Percentiles rank a stretch among this genome's conserved stretches.
Evolutionary conservation across 2,797 vertebrate species (phyloP).

Genomic region (Acanthiza pusilla): DNA sequence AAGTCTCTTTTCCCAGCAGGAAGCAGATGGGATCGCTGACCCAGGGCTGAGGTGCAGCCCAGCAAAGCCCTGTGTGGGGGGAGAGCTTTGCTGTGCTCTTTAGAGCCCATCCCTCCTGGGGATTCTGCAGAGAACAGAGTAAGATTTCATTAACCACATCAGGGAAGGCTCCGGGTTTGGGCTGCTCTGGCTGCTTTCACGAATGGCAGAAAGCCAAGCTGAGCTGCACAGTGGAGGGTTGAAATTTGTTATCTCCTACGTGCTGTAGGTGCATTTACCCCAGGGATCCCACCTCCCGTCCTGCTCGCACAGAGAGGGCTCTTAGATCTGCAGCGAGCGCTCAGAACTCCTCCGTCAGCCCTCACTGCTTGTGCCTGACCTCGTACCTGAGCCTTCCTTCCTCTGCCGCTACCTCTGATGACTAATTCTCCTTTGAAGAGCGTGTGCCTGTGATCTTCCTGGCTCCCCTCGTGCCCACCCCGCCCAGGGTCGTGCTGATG

Average conservation of each 20-base stretch:
- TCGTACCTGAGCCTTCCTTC: constrained; percentile 57
- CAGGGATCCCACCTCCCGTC: neutral
- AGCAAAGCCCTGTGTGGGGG: neutral
- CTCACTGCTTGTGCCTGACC: constrained; percentile 18
- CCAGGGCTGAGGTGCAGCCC: neutral
- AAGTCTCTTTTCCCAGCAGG: neutral
- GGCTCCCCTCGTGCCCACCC: neutral
- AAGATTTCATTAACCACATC: neutral
- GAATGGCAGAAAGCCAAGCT: neutral
- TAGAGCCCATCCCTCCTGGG: neutral
- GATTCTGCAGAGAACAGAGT: neutral
- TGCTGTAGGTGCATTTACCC: neutral
- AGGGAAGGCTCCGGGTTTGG: neutral
- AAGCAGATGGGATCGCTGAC: neutral
- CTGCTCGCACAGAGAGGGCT: rapidly evolving
- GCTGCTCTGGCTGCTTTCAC: neutral
- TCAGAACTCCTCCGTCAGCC: neutral
- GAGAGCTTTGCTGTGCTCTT: neutral
- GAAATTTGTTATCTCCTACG: neutral
- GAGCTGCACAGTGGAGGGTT: neutral
- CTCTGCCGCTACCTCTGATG: constrained; percentile 17
- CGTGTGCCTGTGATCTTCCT: constrained; percentile 20
- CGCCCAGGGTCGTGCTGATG: neutral
- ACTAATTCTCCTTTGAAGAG: constrained; percentile 43
- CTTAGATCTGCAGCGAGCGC: neutral